Conservation (phyloP, 1,140 invertebrate species). For the Bombus waltoni region DNA sequence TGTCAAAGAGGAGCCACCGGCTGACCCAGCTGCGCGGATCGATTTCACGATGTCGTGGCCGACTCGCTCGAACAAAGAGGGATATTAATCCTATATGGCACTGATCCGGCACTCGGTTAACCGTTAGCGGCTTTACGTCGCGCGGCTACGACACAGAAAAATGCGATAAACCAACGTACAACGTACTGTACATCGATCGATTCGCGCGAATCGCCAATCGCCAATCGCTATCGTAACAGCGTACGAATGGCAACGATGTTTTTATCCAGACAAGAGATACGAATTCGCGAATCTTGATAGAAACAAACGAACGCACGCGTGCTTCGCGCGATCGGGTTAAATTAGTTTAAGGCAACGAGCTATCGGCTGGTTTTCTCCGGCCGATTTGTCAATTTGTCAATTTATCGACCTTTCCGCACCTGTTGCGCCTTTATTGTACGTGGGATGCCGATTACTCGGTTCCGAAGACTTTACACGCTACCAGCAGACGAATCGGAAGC, state of each 20-base stretch:
- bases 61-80: constrained; percentile 16
- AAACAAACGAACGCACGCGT: too few species aligned
- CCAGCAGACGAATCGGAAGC: neutral
- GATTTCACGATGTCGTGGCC: constrained; percentile 25
- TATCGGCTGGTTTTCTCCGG: neutral
- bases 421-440: constrained; percentile 47
- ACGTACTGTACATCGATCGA: neutral
- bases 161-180: too few species aligned
- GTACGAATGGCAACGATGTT: too few species aligned
- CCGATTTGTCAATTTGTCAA: constrained; percentile 25
- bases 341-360: constrained; percentile 3
- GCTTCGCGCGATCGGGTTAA: neutral
- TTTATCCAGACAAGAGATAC: neutral
- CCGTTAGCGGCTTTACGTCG: too few species aligned
- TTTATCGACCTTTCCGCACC: constrained; percentile 29
- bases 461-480: neutral
- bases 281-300: neutral
- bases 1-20: constrained; percentile 54
- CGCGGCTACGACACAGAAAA: neutral
- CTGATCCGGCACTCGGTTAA: neutral
- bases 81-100: neutral
- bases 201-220: neutral
- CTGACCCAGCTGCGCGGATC: constrained; percentile 44
- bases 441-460: constrained; percentile 12
- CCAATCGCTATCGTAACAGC: neutral